Base-by-base conservation (phyloP, 2,888 invertebrate genomes). In the Rhopalosiphum nymphaeae region DNA sequence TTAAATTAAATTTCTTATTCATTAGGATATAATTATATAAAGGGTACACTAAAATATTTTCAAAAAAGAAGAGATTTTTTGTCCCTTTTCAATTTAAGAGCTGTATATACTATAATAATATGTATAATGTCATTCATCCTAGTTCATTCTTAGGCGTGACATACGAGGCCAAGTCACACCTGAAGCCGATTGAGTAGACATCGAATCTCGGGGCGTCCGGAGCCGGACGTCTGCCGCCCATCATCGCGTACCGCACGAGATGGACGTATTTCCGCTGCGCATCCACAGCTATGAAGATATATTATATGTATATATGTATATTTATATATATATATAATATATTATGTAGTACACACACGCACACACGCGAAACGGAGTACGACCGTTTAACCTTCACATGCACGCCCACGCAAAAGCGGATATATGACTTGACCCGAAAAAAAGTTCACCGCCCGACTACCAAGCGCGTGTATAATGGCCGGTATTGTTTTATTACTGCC, bases 341-440 rank as follows among this genome's bases (percentile, higher is more conserved):
- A 78, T 78, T 78, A 36, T 85, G 26, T 85, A 26, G 3, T 10
- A 61, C 61, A 61, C 44, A 44, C 61, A 57, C 90, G 42, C 67
- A 21, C 49, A 46, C 78, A 91, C 78, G 87, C 49, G 49, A 49
- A n/a, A 46, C n/a, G 46, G 16, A 46, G 9, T 21, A 61, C 67
- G 87, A 11, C 29, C 42, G 42, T 88, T 42, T 91, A 87, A 61
- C 88, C 67, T 92, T 67, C 67, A 78, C 36, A 78, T 78, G 44
- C 42, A 78, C 92, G 53, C 92, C 88, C 88, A 88, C 92, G 88
- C 88, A 88, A 42, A 78, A 36, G 46, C 46, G 49, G 26, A 56
- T 36, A 56, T 44, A 85, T 44, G 53, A 84, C 44, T 93, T 93
- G 93, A 93, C 93, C 93, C 93, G 93, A 89, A 93, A 92, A 84